Base-by-base conservation (phyloP, 30 jellyfish, hydroid and myxozoan genomes). In the Aurelia aurita region DNA sequence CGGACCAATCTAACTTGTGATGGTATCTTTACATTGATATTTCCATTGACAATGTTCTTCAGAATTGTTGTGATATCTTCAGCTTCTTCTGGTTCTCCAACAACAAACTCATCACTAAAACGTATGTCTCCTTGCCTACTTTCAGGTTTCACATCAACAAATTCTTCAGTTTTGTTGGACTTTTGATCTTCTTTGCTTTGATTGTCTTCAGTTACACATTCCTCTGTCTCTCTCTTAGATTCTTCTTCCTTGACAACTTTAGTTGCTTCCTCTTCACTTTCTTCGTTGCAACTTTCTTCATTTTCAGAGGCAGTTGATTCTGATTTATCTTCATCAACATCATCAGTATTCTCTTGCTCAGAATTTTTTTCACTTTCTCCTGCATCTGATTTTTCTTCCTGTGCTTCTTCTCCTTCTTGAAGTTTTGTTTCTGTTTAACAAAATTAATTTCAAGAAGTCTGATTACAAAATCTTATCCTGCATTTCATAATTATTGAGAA, bases 1-100 rank as follows among this genome's bases (percentile, higher is more conserved):
- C 96, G 51, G 60, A 91, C 98, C 58, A 86, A 47, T 32, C 72
- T 77, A 8, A 68, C 95, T 59, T 85, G 96, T 3, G 98, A 86
- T 21, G 98, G 98, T 6, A 91, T 61, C n/a, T 85, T 90, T 18
- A 86, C 66, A 58, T 86, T 80, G 34, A 86, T 57, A 35, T 72
- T 28, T 34, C 98, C 98, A 12, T 57, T 63, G 29, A 86, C 54
- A 21, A 86, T 86, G 7, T 39, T 39, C 51, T 39, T 39, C 51
- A 39, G 9, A 39, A 8, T 39, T 39, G 9, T 9, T 5, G 7
- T 15, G 9, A 39, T 44, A 16, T 46, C 59, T 16, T 23, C 60
- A 39, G 43, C 51, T 19, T 31, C 72, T 7, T 44, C 71, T 2
- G 11, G 66, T 14, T 44, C 68, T 5, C 28, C 82, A 21, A 1